Evolutionary conservation across 2,113 vertebrate species (phyloP).

Genomic region (Speoplatyrhinus poulsoni): DNA sequence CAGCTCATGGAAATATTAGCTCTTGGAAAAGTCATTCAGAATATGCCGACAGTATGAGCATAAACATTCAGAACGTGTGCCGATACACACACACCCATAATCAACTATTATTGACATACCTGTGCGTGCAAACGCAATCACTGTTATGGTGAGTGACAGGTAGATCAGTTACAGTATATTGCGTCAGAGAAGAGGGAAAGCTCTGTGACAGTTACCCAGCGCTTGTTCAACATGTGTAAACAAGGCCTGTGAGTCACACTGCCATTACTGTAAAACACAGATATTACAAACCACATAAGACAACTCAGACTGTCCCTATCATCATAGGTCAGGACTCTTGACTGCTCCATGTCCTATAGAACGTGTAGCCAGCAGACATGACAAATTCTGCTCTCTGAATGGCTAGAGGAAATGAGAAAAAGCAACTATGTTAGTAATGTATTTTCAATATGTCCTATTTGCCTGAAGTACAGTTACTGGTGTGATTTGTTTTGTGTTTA

Average conservation of each 20-base stretch:
- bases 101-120: too few species aligned
- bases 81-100: too few species aligned
- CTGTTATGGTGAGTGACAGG: slow-evolving; percentile 61
- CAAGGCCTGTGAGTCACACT: slow-evolving; percentile 43
- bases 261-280: slow-evolving; percentile 60
- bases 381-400: slow-evolving; percentile 31
- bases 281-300: slow-evolving; percentile 68
- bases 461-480: slow-evolving; percentile 23
- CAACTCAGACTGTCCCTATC: slow-evolving; percentile 70
- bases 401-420: slow-evolving; percentile 33
- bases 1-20: too few species aligned
- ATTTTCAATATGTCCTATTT: slow-evolving; percentile 9
- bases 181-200: slow-evolving; percentile 54
- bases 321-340: slow-evolving; percentile 70
- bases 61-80: too few species aligned
- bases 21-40: too few species aligned
- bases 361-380: slow-evolving; percentile 53
- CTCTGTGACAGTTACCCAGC: slow-evolving; percentile 59
- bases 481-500: slow-evolving; percentile 22
- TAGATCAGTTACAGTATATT: slow-evolving; percentile 63
- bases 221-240: slow-evolving; percentile 40
- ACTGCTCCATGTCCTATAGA: slow-evolving; percentile 55
- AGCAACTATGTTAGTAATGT: slow-evolving; percentile 26
- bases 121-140: slow-evolving; percentile 9
- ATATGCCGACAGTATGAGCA: too few species aligned